These are phyloP conservation scores for Budorcas taxicolor DNA, from an alignment of 2,113 vertebrate species.

Conservation along the genomic window DNA sequence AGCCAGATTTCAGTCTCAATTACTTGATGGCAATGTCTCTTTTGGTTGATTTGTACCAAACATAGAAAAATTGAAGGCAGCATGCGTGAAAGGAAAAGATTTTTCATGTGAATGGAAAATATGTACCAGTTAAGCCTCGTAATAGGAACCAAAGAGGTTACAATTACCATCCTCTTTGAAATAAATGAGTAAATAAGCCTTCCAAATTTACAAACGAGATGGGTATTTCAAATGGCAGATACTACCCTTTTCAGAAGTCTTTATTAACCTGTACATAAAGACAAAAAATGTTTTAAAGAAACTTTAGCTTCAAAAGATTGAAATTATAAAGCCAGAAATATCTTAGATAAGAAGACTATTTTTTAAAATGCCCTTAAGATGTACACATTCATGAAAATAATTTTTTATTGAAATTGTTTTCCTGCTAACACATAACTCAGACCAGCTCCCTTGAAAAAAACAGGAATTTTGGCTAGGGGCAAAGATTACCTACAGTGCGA, in stretches of 20 bases:
- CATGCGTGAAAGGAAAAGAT: not conserved
- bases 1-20: not conserved
- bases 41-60: slow-evolving; percentile 17
- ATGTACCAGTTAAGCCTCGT: not conserved
- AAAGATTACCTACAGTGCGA: not conserved
- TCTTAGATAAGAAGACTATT: not conserved
- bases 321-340: not conserved
- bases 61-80: not conserved
- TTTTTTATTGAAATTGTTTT: not conserved
- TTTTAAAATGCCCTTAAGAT: not conserved
- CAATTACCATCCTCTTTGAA: not conserved
- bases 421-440: not conserved
- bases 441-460: not conserved
- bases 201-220: not conserved
- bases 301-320: not conserved
- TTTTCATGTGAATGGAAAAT: not conserved
- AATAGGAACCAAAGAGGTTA: not conserved
- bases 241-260: not conserved
- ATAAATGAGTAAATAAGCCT: not conserved
- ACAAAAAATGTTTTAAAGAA: not conserved
- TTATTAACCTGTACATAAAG: not conserved
- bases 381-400: not conserved
- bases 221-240: not conserved
- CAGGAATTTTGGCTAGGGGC: not conserved
- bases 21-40: not conserved